Evolutionary conservation across 1,140 invertebrate genomes (phyloP).

Genomic region (Calliopsis andreniformis): DNA sequence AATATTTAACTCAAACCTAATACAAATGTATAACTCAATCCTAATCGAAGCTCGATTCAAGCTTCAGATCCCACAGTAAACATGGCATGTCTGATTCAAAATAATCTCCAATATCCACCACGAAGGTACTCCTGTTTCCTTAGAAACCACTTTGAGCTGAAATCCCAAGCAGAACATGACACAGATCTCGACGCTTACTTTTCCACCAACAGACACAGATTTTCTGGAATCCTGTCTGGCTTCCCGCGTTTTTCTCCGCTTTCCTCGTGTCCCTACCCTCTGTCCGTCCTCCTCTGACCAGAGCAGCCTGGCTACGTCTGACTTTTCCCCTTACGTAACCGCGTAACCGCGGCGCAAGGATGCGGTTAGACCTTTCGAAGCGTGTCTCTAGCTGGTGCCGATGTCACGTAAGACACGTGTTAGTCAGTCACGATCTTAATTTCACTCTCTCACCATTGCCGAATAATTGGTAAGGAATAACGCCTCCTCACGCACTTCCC

Average conservation of each 20-base stretch:
- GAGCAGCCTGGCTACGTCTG: slow-evolving; percentile 31
- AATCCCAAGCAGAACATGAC: no score
- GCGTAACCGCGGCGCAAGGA: slow-evolving; percentile 68
- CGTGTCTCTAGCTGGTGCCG: slow-evolving; percentile 55
- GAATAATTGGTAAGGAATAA: slow-evolving; percentile 38
- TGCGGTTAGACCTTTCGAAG: slow-evolving; percentile 69
- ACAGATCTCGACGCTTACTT: not conserved
- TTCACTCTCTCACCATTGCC: slow-evolving; percentile 65
- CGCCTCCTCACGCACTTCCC: not conserved
- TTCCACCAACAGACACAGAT: not conserved
- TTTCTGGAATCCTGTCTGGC: not conserved
- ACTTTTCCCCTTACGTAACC: slow-evolving; percentile 67
- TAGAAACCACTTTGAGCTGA: no score
- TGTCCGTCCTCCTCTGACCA: slow-evolving; percentile 7
- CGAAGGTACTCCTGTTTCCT: no score
- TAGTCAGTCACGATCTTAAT: slow-evolving; percentile 70
- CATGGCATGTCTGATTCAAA: no score
- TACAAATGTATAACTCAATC: no score
- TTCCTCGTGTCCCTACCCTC: not conserved
- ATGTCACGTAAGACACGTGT: slow-evolving; percentile 69
- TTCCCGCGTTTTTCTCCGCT: not conserved
- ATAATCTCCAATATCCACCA: no score
- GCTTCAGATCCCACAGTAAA: no score
- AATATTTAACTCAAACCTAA: no score
- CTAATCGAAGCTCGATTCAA: no score